Conservation (phyloP, 2,888 invertebrate species). For the Pogonocherus hispidulus region DNA sequence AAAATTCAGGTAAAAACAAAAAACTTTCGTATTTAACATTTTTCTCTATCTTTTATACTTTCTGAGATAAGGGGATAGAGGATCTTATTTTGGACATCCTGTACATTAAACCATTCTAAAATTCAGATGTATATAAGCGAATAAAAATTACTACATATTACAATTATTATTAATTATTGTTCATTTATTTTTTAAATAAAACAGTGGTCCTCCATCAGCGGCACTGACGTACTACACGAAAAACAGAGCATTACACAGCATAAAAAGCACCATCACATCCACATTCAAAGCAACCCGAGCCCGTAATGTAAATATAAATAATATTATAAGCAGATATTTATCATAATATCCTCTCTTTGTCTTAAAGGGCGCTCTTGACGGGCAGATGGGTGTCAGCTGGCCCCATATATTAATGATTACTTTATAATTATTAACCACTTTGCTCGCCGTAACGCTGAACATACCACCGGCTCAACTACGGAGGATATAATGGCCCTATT, state of each 20-base stretch:
- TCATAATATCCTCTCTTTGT: slow-evolving; percentile 68
- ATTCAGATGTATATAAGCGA: too few relatives aligned
- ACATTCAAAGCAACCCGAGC: slow-evolving; percentile 63
- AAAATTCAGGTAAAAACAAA: too few relatives aligned
- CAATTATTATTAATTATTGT: too few relatives aligned
- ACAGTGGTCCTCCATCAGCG: too few relatives aligned
- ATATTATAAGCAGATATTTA: slow-evolving; percentile 67
- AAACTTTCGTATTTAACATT: too few relatives aligned
- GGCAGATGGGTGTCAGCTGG: slow-evolving; percentile 69
- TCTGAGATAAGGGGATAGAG: too few relatives aligned
- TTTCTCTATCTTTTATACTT: too few relatives aligned
- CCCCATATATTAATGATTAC: slow-evolving; percentile 67
- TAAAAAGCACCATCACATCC: slow-evolving; percentile 22
- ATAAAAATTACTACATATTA: too few relatives aligned
- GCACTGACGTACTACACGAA: not conserved
- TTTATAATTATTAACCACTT: slow-evolving; percentile 70
- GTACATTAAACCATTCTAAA: too few relatives aligned
- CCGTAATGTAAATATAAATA: slow-evolving; percentile 63
- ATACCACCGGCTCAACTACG: slow-evolving; percentile 51
- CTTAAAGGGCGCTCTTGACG: slow-evolving; percentile 67
- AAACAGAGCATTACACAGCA: not conserved
- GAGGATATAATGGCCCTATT: slow-evolving; percentile 27
- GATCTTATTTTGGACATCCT: too few relatives aligned
- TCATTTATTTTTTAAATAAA: too few relatives aligned
- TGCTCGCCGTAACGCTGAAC: slow-evolving; percentile 62